phyloP scores from a whole-genome alignment of 2,797 vertebrate genomes.

The Macrochelys suwanniensis region DNA sequence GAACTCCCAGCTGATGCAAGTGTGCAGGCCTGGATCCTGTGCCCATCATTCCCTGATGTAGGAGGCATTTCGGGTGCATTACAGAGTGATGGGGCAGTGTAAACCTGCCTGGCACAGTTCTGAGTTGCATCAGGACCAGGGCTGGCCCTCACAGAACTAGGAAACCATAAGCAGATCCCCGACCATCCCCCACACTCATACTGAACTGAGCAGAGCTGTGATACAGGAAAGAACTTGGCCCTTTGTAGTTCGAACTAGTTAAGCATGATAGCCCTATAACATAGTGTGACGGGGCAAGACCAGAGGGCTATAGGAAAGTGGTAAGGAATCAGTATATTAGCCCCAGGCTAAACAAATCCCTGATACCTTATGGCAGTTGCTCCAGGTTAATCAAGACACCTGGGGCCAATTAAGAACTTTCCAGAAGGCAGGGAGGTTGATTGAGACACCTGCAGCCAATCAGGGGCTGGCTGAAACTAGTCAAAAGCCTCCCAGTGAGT shows the following conservation, averaged over 20 bases:
- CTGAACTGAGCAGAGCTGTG: neutral
- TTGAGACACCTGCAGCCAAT: too few relatives aligned
- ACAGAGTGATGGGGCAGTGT: neutral
- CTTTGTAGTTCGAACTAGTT: neutral
- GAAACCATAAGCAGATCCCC: neutral
- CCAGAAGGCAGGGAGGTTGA: too few relatives aligned
- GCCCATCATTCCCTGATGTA: neutral
- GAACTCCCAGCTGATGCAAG: neutral
- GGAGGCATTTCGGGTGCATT: neutral
- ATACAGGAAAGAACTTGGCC: neutral
- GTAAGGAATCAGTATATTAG: too few relatives aligned
- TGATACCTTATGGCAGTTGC: too few relatives aligned
- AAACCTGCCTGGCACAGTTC: neutral
- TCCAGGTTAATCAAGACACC: too few relatives aligned
- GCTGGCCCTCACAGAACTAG: neutral
- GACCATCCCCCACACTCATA: neutral
- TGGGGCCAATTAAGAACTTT: too few relatives aligned
- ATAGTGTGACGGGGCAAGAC: too few relatives aligned
- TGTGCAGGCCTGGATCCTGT: neutral
- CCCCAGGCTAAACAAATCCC: too few relatives aligned
- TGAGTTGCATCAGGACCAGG: neutral
- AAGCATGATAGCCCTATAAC: too few relatives aligned
- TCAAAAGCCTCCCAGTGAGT: too few relatives aligned
- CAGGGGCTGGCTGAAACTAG: too few relatives aligned
- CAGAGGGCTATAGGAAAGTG: too few relatives aligned